Base-by-base conservation (phyloP, 2,888 invertebrate species). In the Lumbricus terrestris region DNA sequence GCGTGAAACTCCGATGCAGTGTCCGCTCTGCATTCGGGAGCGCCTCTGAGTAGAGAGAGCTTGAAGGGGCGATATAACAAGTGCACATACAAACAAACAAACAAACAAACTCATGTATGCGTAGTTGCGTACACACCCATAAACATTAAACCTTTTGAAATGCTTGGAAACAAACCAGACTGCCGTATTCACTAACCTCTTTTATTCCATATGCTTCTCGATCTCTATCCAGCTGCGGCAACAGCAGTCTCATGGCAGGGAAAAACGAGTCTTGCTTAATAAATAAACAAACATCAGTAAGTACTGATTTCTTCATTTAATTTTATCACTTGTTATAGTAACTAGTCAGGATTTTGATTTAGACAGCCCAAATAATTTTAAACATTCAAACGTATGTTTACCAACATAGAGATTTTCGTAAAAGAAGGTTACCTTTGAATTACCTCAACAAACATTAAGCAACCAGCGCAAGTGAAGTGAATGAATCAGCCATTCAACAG, bases 151-250 rank as follows among this genome's bases (percentile, higher is more conserved):
- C 34, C n/a, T n/a, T n/a, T n/a, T n/a, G n/a, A 89, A 29, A n/a
- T 54, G 42, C 18, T n/a, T 89, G 33, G 35, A 38, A 38, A 47
- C 88, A 42, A 69, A 42, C 18, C 69, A 18, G 33, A 33, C 29
- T 89, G 35, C 33, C n/a, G 40, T 90, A 38, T 88, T 69, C 37
- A 89, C 91, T 90, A 92, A 95, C 95, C 94, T 97, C 97, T 95
- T 97, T 97, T 91, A 98, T 96, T 35, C 98, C 97, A 95, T 98
- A 98, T 0, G 97, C 96, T 82, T 96, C 96, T 92, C 98, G 96
- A 92, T 97, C 97, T 92, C 97, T 96, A 93, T 98, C 98, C 54
- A 96, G 95, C 91, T 96, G 96, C 0, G 98, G 98, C 42, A 98
- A 93, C 20, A 98, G 95, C 54, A 98, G 95, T 92, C 98, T 96